Evolutionary conservation across 2,113 vertebrate species (phyloP), one percentile per base, ranked within the genome.

Genomic region (Sclerurus mexicanus): DNA sequence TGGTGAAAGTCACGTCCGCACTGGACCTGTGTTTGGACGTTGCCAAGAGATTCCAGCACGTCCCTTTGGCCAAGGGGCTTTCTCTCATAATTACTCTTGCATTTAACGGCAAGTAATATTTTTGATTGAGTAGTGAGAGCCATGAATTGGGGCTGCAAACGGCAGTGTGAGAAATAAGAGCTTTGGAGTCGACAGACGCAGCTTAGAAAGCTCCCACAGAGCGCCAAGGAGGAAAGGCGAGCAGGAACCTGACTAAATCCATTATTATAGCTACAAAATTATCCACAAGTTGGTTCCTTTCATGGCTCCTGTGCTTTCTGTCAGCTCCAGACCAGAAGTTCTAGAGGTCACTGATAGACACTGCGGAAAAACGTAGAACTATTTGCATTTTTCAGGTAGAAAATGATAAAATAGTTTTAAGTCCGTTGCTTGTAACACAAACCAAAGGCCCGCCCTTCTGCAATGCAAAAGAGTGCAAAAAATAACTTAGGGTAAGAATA

Each of bases 401-500:
- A 58, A 42, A 62, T 39, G 0, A 28, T n/a, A 55, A 49, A 89
- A 71, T 10, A 50, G 12, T 21, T 68, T 76, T 21, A 35, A 64
- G 23, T 77, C 47, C 28, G 4, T 27, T 31, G 39, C 22, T 78
- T 79, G 31, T 47, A 63, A 63, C 2, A 1, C 44, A 71, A 84
- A 73, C 63, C 44, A 52, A 52, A 85, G 37, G 15, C 40, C 30
- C 35, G 23, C 25, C 53, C 89, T 84, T 52, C 85, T 64, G 42
- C 75, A 81, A 80, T 55, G 33, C 12, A 44, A 69, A 88, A 50
- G 42, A 62, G 14, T 27, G 50, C 55, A 90, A 85, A 95, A 94
- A 94, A 87, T 93, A 87, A 27, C 58, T 55, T 35, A 69, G 42
- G 64, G 27, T 39, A 31, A 67, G 68, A 92, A 33, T 95, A 72